phyloP scores from a whole-genome alignment of 2,797 vertebrate genomes.

The Myripristis jacobus region DNA sequence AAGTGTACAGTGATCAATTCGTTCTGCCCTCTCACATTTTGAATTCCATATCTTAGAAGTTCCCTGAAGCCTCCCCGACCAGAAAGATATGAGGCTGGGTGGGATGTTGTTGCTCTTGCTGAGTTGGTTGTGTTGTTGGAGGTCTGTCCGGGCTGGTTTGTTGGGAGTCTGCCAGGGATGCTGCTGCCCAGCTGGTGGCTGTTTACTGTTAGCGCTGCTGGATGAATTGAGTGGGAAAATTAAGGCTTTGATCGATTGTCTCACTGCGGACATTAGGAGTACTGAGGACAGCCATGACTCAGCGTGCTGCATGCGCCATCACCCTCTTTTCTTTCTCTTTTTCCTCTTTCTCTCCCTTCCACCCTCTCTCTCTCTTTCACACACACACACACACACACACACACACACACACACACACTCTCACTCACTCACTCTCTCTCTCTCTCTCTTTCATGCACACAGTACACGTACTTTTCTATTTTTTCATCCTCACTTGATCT shows the following conservation, averaged over 20 bases:
- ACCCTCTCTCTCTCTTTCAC: no score
- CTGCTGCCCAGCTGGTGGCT: constrained; percentile 74
- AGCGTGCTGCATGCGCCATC: constrained; percentile 58
- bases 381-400: no score
- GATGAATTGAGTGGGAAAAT: constrained; percentile 76
- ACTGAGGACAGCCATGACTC: constrained; percentile 74
- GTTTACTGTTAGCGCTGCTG: constrained; percentile 63
- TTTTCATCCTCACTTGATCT: no score
- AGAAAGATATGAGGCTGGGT: constrained; percentile 10
- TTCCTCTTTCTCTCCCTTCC: constrained; percentile 14
- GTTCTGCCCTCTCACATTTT: not conserved
- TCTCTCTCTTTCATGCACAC: no score
- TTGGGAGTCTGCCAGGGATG: constrained; percentile 67
- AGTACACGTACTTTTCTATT: no score
- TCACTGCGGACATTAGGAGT: constrained; percentile 77
- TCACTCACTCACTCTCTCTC: not conserved
- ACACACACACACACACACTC: not conserved
- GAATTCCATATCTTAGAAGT: not conserved
- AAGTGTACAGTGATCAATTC: not conserved
- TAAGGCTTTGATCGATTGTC: constrained; percentile 79
- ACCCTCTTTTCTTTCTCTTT: constrained; percentile 43
- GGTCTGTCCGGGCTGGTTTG: constrained; percentile 48
- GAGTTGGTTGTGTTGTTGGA: constrained; percentile 50
- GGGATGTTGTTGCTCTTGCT: constrained; percentile 47
- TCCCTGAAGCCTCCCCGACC: constrained; percentile 13